Base-by-base conservation (phyloP, 2,113 vertebrate genomes). In the Caloenas nicobarica region DNA sequence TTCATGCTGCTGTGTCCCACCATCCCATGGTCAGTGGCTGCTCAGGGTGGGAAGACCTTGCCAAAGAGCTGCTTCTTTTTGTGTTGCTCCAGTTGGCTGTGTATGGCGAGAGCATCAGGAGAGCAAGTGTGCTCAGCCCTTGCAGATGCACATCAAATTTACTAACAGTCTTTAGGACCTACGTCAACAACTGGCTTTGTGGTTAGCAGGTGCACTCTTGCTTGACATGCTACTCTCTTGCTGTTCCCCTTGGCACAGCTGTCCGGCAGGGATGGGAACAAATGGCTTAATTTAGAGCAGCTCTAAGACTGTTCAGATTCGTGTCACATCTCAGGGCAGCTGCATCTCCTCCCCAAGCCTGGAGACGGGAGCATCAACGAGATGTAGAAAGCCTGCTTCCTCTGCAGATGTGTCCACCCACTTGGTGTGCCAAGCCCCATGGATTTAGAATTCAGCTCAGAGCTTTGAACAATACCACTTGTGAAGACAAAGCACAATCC, bases 131-230 rank as follows among this genome's bases (percentile, higher is more conserved):
- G 25, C 69, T 81, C 78, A 71, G 66, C 40, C 42, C 36, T 60
- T 10, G 40, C 31, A 36, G 36, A 11, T 13, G 58, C 70, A 16
- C 68, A 10, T 10, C 18, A 3, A 18, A 64, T 42, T 61, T 18
- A 3, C 81, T 56, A 11, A 9, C 12, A 10, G 34, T 29, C 61
- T 61, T 53, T 13, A 16, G 54, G n/a, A 80, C 14, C 6, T 5
- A 11, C 0, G 0, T 21, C 61, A 36, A 3, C 17, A 42, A 2
- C 44, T 2, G 19, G 28, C 24, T 25, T 31, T 2, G 1, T 16
- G 78, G 31, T 7, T 19, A 38, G 61, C 90, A 40, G 66, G 42
- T 46, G 70, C 14, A 0, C 61, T 68, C 53, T 69, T 40, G 46
- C 81, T 57, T 13, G 51, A 70, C 81, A 15, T 1, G 29, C 80